Evolutionary conservation across 2,797 vertebrate species (phyloP).

Genomic region (Notolepis coatsorum): DNA sequence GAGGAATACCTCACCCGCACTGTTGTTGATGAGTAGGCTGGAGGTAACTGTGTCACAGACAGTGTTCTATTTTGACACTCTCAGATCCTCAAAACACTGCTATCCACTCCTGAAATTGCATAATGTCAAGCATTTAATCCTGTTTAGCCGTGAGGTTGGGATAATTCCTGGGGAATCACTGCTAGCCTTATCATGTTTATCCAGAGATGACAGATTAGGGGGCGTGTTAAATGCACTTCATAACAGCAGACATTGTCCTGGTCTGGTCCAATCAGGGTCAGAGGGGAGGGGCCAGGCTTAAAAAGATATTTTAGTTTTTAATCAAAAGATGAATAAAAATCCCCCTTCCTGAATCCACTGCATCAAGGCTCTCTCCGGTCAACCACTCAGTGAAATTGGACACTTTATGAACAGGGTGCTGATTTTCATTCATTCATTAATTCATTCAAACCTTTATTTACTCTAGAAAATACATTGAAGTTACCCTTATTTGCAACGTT

Average conservation of each 20-base stretch:
- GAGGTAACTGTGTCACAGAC: background rate
- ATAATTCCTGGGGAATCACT: conserved; percentile 66
- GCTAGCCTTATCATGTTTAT: conserved; percentile 76
- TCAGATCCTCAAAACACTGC: conserved; percentile 28
- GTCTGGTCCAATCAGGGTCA: conserved; percentile 50
- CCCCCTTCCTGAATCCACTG: conserved; percentile 29
- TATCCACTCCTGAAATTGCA: conserved; percentile 51
- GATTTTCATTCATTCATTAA: too few relatives aligned
- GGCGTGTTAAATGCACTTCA: conserved; percentile 70
- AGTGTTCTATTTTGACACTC: conserved; percentile 4
- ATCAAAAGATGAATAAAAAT: conserved; percentile 61
- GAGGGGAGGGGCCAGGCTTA: conserved; percentile 36
- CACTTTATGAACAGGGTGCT: conserved; percentile 47
- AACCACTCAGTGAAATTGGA: too few relatives aligned
- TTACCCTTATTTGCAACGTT: too few relatives aligned
- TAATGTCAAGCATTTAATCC: conserved; percentile 69
- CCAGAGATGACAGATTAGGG: conserved; percentile 76
- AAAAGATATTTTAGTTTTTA: conserved; percentile 26
- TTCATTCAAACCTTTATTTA: too few relatives aligned
- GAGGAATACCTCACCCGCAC: background rate
- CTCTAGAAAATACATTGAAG: too few relatives aligned
- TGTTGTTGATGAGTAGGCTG: background rate
- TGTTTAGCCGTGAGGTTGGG: conserved; percentile 63
- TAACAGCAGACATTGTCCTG: conserved; percentile 59
- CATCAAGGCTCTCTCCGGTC: too few relatives aligned